Conservation (phyloP, 2,113 vertebrate genomes). For the Labrus mixtus region DNA sequence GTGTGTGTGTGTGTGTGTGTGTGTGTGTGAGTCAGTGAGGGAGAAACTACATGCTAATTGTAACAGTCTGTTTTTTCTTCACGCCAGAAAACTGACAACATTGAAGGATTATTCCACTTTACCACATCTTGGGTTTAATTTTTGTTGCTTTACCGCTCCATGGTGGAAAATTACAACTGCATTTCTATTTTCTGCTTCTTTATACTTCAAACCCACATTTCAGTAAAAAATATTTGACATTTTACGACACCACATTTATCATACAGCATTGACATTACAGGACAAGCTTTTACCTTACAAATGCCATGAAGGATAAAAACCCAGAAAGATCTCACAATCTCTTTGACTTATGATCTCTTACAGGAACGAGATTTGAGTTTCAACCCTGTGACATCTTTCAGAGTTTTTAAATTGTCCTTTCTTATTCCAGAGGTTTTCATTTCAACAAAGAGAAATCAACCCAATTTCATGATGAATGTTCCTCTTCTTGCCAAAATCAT, state of each 20-base stretch:
- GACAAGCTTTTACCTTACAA: neutral
- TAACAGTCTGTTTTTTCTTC: neutral
- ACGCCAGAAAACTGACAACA: neutral
- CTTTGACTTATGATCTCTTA: neutral
- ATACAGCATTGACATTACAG: neutral
- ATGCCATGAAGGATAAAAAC: neutral
- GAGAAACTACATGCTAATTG: neutral
- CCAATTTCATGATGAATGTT: too few relatives aligned
- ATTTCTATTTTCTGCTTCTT: neutral
- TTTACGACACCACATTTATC: neutral
- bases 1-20: neutral
- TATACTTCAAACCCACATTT: neutral
- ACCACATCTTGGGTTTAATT: too few relatives aligned
- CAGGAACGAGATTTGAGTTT: too few relatives aligned
- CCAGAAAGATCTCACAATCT: neutral
- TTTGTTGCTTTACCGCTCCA: neutral
- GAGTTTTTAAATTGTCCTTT: too few relatives aligned
- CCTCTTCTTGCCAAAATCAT: too few relatives aligned
- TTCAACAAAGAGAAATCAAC: too few relatives aligned
- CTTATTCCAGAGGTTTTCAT: too few relatives aligned
- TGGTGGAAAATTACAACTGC: neutral
- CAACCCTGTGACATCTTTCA: too few relatives aligned
- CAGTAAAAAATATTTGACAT: neutral
- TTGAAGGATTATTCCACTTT: neutral
- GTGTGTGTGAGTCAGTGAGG: neutral